Evolutionary conservation across 1,140 invertebrate genomes (phyloP), one percentile per base, ranked within the genome.

Genomic region (Calliphora vicina): DNA sequence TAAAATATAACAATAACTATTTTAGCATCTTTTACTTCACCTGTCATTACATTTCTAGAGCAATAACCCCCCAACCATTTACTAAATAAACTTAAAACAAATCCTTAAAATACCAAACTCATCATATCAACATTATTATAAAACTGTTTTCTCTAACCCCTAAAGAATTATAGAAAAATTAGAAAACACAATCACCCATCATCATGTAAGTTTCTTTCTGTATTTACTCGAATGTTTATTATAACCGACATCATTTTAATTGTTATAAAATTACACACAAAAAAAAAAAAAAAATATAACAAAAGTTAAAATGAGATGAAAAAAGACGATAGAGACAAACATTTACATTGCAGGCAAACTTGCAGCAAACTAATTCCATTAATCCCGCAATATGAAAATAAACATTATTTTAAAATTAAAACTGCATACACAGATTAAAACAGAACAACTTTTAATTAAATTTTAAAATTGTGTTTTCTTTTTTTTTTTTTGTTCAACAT

Each of bases 401-500:
- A 67, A 67, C 61, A 67, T 67, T 67, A 67, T 57, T 57, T 57
- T 57, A 57, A 57, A 57, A 57, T 57, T 17, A 57, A 57, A 57
- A 57, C 61, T 67, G 61, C n/a, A 25, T 67, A 50, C 6, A 61
- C 61, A 67, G 61, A 57, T 57, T 67, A 67, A 67, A 57, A 67
- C 9, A 10, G n/a, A 67, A 67, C n/a, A 67, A 67, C n/a, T 67
- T 67, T 67, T 67, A 67, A 67, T 67, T 67, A 67, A 25, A 23
- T 67, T 67, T 67, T 67, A 67, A 67, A 67, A 67, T 67, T 67
- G n/a, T 67, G 10, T 67, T 67, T 23, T n/a, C n/a, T n/a, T n/a
- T n/a, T n/a, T n/a, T n/a, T n/a, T n/a, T n/a, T n/a, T n/a, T n/a
- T n/a, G n/a, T 35, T 57, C 45, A 57, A 15, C n/a, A 15, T 57